Conservation (phyloP, 2,888 invertebrate genomes). For the Leucoma salicis region DNA sequence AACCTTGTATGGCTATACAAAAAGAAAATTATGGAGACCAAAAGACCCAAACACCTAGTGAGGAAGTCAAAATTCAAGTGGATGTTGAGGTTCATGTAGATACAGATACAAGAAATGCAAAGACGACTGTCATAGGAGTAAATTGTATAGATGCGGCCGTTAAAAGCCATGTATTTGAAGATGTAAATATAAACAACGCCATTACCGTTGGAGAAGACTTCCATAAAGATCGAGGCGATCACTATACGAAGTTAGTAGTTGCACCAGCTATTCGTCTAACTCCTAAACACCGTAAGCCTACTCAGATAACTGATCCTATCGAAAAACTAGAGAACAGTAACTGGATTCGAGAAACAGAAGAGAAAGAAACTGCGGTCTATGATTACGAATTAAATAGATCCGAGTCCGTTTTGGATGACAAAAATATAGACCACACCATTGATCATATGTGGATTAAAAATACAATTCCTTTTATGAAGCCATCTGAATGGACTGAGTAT, state of each 20-base stretch:
- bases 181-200: slow-evolving; percentile 3
- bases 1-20: slow-evolving; percentile 1
- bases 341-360: slow-evolving; percentile 41
- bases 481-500: slow-evolving; percentile 48
- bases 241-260: slow-evolving; percentile 9
- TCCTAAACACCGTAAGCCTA: slow-evolving; percentile 8
- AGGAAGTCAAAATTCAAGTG: slow-evolving; percentile 25
- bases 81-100: slow-evolving; percentile 38
- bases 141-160: slow-evolving; percentile 6
- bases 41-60: slow-evolving; percentile 2
- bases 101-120: slow-evolving; percentile 18
- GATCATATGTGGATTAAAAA: slow-evolving; percentile 40
- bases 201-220: neutral
- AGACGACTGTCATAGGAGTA: slow-evolving; percentile 20
- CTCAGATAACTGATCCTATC: slow-evolving; percentile 39
- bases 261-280: slow-evolving; percentile 7
- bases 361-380: slow-evolving; percentile 23
- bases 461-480: slow-evolving; percentile 43
- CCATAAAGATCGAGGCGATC: slow-evolving; percentile 22
- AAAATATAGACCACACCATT: slow-evolving; percentile 8
- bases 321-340: slow-evolving; percentile 38
- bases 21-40: slow-evolving; percentile 4
- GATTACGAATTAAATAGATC: slow-evolving; percentile 19
- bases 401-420: slow-evolving; percentile 8
- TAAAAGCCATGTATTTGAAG: slow-evolving; percentile 6